Base-by-base conservation (phyloP, 2,888 invertebrate species). In the Gandaritis pyraliata region DNA sequence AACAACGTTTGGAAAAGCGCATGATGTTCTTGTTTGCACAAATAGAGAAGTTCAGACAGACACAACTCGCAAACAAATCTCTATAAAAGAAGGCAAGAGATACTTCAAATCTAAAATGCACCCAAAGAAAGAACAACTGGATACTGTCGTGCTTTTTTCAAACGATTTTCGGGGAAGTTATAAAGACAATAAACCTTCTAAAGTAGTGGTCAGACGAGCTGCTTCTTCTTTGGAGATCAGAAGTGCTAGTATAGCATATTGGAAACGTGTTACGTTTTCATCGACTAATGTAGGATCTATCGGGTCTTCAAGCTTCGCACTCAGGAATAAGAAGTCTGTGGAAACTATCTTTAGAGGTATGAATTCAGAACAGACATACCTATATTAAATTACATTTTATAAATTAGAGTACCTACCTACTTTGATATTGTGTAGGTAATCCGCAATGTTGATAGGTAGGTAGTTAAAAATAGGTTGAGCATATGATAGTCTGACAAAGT, bases 311-410 rank as follows among this genome's bases (percentile, higher is more conserved):
- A 75, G 71, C 52, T 23, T 74, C 38, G 58, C 61, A 12, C 46
- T 57, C 13, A 65, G 62, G 50, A 68, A 73, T 54, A 66, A 72
- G 23, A 65, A 72, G 61, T 87, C 88, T 1, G 68, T 90, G 54
- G 79, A 80, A 59, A 88, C 88, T 10, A 76, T 90, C 65, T 89
- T 85, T 51, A 85, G 81, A 86, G 85, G 89, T 87, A 72, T 39
- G 62, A 33, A 58, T 29, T 43, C 36, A 30, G 38, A 12, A 47
- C 10, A 33, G 8, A 33, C 33, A 33, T 33, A 33, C 33, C 33
- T 33, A 33, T 8, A 29, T 29, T 29, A 2, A 29, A 4, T 29
- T 29, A 29, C 29, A 4, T 29, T 29, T 29, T 29, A 29, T 4
- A 29, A 29, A 29, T 29, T 29, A 29, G 2, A 23, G 23, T 23